Evolutionary conservation across 2,113 vertebrate genomes (phyloP).

Genomic region (Coregonus clupeaformis): DNA sequence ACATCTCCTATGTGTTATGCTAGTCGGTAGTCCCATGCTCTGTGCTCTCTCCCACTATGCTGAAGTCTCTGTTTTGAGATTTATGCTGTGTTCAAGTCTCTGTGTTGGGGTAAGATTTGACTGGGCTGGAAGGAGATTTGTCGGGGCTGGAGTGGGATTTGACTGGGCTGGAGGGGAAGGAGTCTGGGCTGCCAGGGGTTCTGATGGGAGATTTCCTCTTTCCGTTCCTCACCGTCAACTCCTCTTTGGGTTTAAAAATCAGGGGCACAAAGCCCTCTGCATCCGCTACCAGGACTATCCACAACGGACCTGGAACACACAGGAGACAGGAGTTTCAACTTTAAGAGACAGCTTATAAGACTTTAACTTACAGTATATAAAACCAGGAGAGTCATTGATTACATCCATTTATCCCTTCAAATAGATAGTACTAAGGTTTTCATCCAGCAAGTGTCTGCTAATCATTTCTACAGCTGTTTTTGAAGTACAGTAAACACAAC

Average conservation of each 20-base stretch:
- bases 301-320: conserved; percentile 78
- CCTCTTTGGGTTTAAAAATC: conserved; percentile 79
- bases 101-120: conserved; percentile 17
- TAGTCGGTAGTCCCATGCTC: too few species aligned
- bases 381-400: too few species aligned
- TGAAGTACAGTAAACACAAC: too few species aligned
- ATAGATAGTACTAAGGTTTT: too few species aligned
- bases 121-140: conserved; percentile 19
- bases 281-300: conserved; percentile 89
- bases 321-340: neutral
- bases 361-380: too few species aligned
- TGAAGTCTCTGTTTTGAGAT: neutral
- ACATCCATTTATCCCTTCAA: too few species aligned
- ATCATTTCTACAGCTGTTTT: too few species aligned
- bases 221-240: conserved; percentile 82
- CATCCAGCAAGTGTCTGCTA: too few species aligned
- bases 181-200: conserved; percentile 48
- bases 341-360: too few species aligned
- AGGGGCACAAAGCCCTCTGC: conserved; percentile 88
- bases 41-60: neutral
- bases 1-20: too few species aligned
- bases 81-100: conserved; percentile 33
- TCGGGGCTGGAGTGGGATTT: conserved; percentile 18
- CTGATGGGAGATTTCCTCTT: conserved; percentile 59
- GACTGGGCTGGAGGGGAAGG: conserved; percentile 48